Percentiles rank a stretch among this genome's conserved stretches.
These are phyloP conservation scores for Bostrychus sinensis DNA, from an alignment of 2,113 vertebrate genomes.

Conservation along the genomic window DNA sequence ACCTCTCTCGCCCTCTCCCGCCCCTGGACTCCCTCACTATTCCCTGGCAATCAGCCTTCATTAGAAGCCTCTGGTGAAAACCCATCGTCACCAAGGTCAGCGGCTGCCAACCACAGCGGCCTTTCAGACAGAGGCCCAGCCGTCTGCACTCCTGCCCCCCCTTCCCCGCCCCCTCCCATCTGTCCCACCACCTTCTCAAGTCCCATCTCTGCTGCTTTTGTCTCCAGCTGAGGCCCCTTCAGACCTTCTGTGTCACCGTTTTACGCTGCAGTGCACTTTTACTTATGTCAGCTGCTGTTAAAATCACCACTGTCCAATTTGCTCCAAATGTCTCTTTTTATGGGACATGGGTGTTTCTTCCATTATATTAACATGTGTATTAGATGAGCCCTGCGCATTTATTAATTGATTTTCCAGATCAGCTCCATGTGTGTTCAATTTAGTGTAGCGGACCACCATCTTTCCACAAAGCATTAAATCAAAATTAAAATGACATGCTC, in stretches of 20 bases:
- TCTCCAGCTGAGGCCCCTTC: slow-evolving; percentile 68
- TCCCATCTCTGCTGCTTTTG: slow-evolving; percentile 65
- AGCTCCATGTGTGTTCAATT: slow-evolving; percentile 58
- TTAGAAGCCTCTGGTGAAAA: slow-evolving; percentile 81
- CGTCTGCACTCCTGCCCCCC: slow-evolving; percentile 53
- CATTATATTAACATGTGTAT: slow-evolving; percentile 69
- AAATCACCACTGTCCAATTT: slow-evolving; percentile 66
- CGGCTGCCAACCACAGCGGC: slow-evolving; percentile 71
- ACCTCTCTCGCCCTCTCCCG: slow-evolving; percentile 22
- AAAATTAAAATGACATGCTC: slow-evolving; percentile 71
- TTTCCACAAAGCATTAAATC: slow-evolving; percentile 60
- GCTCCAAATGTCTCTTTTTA: slow-evolving; percentile 55
- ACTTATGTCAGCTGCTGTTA: slow-evolving; percentile 63
- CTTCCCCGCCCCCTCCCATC: slow-evolving; percentile 21
- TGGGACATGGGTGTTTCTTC: slow-evolving; percentile 35
- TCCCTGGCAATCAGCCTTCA: slow-evolving; percentile 82
- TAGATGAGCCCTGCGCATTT: slow-evolving; percentile 59
- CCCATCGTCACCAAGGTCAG: slow-evolving; percentile 81
- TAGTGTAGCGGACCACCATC: slow-evolving; percentile 40
- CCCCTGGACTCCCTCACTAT: slow-evolving; percentile 65
- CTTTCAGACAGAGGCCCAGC: slow-evolving; percentile 61
- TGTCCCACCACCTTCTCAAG: slow-evolving; percentile 38
- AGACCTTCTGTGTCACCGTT: slow-evolving; percentile 56
- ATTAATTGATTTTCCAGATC: slow-evolving; percentile 75
- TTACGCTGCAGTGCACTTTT: slow-evolving; percentile 66